Percentiles rank a stretch among this genome's conserved stretches.
Evolutionary conservation across 2,113 vertebrate species (phyloP).

Genomic region (Rhinopomastus cyanomelas): DNA sequence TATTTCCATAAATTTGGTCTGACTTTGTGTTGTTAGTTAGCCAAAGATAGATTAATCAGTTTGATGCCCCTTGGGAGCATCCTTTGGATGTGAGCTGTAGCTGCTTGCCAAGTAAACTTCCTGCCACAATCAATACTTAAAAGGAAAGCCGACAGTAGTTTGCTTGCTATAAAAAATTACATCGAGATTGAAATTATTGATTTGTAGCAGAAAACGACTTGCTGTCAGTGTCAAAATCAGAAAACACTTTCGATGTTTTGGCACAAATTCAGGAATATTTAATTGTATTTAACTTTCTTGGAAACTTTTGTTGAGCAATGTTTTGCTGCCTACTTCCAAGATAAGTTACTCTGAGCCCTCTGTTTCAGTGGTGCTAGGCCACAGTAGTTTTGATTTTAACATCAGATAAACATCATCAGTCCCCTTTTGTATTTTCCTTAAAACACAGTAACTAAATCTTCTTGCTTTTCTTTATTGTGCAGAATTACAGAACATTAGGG

Average conservation of each 20-base stretch:
- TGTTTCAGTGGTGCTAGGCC: not conserved
- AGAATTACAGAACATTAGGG: too few relatives aligned
- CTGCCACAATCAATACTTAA: slow-evolving; percentile 10
- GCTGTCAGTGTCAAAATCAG: not conserved
- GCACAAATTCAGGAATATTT: not conserved
- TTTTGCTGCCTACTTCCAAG: not conserved
- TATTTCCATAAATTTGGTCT: not conserved
- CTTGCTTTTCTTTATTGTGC: not conserved
- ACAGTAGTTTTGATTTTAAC: not conserved
- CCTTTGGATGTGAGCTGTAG: not conserved
- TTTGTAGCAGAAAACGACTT: not conserved
- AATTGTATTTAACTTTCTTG: not conserved
- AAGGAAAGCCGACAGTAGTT: not conserved
- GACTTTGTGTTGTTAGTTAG: slow-evolving; percentile 2
- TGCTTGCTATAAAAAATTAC: not conserved
- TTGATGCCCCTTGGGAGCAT: slow-evolving; percentile 10
- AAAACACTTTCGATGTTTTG: not conserved
- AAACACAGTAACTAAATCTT: not conserved
- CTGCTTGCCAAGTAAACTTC: slow-evolving; percentile 26
- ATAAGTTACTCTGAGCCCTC: not conserved
- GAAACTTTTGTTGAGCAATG: not conserved
- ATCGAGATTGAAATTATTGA: not conserved
- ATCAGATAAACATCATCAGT: not conserved
- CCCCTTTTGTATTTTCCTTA: not conserved
- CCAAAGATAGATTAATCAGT: not conserved